These are phyloP conservation scores for Platysteira castanea DNA, from an alignment of 2,113 vertebrate species.

Conservation along the genomic window DNA sequence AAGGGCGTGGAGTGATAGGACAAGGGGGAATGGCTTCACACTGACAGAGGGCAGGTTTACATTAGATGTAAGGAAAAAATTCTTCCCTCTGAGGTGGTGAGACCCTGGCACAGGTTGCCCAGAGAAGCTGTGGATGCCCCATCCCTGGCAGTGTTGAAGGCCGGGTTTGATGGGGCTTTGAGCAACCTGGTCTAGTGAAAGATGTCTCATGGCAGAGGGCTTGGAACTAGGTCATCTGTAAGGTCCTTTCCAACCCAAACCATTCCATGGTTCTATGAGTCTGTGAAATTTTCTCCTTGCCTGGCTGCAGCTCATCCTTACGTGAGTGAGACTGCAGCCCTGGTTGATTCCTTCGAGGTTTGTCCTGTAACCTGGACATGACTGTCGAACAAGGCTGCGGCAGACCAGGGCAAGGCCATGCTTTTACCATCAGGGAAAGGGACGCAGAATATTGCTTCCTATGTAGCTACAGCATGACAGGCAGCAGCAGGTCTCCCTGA, in stretches of 20 bases:
- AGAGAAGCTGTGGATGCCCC: neutral
- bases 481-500: neutral
- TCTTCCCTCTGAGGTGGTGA: neutral
- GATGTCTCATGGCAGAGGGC: neutral
- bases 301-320: neutral
- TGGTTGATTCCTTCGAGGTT: neutral
- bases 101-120: neutral
- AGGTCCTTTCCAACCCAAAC: neutral
- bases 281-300: neutral
- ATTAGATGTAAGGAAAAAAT: neutral
- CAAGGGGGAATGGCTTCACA: neutral
- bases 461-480: neutral
- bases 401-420: neutral
- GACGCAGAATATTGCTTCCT: no score
- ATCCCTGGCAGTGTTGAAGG: neutral
- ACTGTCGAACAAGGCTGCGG: fast-evolving
- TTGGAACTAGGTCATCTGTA: neutral
- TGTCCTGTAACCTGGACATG: neutral
- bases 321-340: neutral
- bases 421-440: neutral
- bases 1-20: neutral
- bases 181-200: neutral
- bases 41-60: neutral
- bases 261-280: neutral
- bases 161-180: neutral